phyloP scores from a whole-genome alignment of 2,797 vertebrate species.

The Buphagus erythrorhynchus region DNA sequence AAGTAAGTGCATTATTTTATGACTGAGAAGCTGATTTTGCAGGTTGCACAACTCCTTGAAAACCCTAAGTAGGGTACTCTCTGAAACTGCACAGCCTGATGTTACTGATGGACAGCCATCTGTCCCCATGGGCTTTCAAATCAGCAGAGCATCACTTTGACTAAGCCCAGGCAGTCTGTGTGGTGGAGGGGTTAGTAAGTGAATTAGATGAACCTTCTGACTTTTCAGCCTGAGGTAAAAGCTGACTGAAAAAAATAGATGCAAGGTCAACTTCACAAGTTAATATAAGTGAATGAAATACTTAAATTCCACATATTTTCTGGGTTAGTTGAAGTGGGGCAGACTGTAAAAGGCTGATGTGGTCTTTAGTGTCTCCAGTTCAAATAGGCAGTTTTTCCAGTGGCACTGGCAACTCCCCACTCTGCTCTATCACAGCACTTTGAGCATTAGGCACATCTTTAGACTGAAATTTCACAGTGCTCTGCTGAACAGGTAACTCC shows the following conservation, averaged over 20 bases:
- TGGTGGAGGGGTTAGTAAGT: background rate
- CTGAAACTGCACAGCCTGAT: slow-evolving; percentile 10
- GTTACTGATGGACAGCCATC: background rate
- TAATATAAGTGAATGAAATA: background rate
- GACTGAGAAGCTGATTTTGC: background rate
- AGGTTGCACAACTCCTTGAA: background rate
- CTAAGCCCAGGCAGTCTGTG: background rate
- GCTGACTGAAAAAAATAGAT: background rate
- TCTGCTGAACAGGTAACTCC: background rate
- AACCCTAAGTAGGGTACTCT: slow-evolving; percentile 11
- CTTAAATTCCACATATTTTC: background rate
- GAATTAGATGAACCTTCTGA: background rate
- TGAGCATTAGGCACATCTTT: accelerated
- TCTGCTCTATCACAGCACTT: background rate
- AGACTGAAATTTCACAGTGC: background rate
- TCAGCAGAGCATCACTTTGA: background rate
- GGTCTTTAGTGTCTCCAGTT: background rate
- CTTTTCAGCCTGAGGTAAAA: background rate
- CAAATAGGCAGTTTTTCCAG: background rate
- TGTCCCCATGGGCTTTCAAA: slow-evolving; percentile 43
- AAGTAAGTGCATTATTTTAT: background rate
- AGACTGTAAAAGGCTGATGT: background rate
- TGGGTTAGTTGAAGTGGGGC: background rate
- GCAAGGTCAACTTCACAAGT: background rate
- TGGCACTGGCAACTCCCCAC: background rate